Base-by-base conservation (phyloP, 2,888 invertebrate genomes). In the Cotesia congregata region DNA sequence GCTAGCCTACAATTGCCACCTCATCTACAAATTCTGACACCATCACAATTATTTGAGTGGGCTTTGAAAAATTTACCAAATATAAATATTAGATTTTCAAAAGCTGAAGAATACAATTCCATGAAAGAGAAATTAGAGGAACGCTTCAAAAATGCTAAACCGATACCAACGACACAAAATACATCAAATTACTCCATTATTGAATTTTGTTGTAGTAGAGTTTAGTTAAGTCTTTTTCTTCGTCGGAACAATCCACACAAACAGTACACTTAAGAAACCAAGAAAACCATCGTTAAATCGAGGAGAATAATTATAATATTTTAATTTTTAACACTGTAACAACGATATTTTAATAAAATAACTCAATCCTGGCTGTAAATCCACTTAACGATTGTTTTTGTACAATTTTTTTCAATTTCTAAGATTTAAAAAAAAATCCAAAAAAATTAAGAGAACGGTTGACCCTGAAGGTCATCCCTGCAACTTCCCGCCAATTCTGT, bases 51-150 rank as follows among this genome's bases (percentile, higher is more conserved):
- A 17, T 17, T 17, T 17, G 17, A 17, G 17, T 17, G 17, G 1
- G 17, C 17, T 17, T 17, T 17, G 30, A 30, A 30, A 30, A 1
- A 30, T 30, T 30, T 2, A 30, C 64, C 70, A 17, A 73, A 73
- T 50, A 78, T 78, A 20, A 12, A 41, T 38, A 20, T 69, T 60
- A 6, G 50, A 12, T 78, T 73, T 38, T 76, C 60, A 41, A 59
- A 39, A 74, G n/a, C 38, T 50, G 60, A 69, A 39, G 64, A 65
- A 12, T 77, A 77, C 64, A 39, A 68, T 39, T 7, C 20, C 15
- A 74, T 70, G 60, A 70, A 65, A 67, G 71, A 60, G 69, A 59
- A 59, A 38, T 77, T 78, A 70, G 74, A 70, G 15, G 67, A 17
- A 67, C 71, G 75, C 9, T 72, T 74, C 71, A 41, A 41, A 41